Conservation (phyloP, 2,888 invertebrate species). For the Heteropelma amictum region DNA sequence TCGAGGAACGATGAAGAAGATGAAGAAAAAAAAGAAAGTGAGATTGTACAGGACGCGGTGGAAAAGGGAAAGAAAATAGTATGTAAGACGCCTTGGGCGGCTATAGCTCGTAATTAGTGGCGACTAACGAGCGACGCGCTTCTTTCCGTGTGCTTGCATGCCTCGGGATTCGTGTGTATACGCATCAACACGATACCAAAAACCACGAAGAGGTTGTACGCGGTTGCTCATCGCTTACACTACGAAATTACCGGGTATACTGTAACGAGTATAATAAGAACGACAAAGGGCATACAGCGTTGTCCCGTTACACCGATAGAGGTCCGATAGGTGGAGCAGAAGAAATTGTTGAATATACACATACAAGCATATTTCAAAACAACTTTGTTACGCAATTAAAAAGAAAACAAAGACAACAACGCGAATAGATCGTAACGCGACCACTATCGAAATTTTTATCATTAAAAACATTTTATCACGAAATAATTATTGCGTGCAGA, state of each 20-base stretch:
- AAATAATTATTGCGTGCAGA: too few species aligned
- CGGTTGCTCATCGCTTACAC: background rate
- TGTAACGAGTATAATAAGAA: slow-evolving; percentile 17
- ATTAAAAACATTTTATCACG: too few species aligned
- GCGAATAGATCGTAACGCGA: background rate
- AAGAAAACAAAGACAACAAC: background rate
- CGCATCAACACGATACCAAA: slow-evolving; percentile 57
- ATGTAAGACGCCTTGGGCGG: slow-evolving; percentile 20
- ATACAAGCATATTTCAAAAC: too few species aligned
- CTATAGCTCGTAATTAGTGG: slow-evolving; percentile 70
- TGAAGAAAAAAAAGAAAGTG: slow-evolving; percentile 39
- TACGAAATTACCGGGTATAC: slow-evolving; percentile 38
- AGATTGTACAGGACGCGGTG: slow-evolving; percentile 35
- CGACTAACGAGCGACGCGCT: slow-evolving; percentile 72
- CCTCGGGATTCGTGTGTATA: slow-evolving; percentile 16
- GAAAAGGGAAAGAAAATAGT: slow-evolving; percentile 53
- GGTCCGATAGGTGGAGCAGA: background rate
- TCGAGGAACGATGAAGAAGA: slow-evolving; percentile 41
- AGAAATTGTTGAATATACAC: too few species aligned
- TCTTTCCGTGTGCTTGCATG: slow-evolving; percentile 63
- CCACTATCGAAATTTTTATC: too few species aligned
- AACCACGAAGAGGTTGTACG: slow-evolving; percentile 41
- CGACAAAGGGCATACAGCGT: background rate
- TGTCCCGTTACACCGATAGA: background rate
- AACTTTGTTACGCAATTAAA: background rate